Evolutionary conservation across 2,888 invertebrate species (phyloP), one percentile per base, ranked within the genome.

Genomic region (Podotricha telesiphe): DNA sequence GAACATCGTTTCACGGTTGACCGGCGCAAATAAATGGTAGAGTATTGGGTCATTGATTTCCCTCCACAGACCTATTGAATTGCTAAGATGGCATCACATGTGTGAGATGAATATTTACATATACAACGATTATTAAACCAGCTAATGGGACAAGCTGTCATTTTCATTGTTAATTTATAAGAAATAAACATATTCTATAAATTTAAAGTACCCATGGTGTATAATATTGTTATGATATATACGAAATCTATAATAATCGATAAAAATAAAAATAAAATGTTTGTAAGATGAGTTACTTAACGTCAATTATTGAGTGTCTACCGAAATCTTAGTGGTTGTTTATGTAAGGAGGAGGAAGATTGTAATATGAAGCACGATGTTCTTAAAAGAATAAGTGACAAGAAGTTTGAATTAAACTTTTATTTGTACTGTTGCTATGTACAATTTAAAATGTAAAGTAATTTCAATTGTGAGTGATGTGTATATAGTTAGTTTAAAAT

Each of bases 91-190:
- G 68, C 71, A 70, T 82, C 83, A 84, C 80, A 80, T 77, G 82
- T 79, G 82, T 79, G 76, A 81, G 82, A 85, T 87, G 88, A 88
- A 89, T 89, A 89, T 89, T 89, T 88, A 89, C 85, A 82, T 81
- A 80, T 80, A 78, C 82, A 87, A 86, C 86, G 85, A 81, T 82
- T 86, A 82, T 83, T 82, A 86, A 84, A 81, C 76, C 84, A 82
- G 78, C 80, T 77, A 79, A 82, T 81, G 87, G 86, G 79, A 67
- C n/a, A 1, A 6, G 13, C 45, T 47, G 6, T 1, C 17, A 47
- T 15, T 47, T 47, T 6, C 5, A 47, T 13, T 42, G n/a, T n/a
- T n/a, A n/a, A n/a, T n/a, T n/a, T n/a, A n/a, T n/a, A n/a, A n/a
- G n/a, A n/a, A n/a, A n/a, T n/a, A n/a, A n/a, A n/a, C n/a, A n/a